phyloP scores from a whole-genome alignment of 2,113 vertebrate species.

The Eurypyga helias region DNA sequence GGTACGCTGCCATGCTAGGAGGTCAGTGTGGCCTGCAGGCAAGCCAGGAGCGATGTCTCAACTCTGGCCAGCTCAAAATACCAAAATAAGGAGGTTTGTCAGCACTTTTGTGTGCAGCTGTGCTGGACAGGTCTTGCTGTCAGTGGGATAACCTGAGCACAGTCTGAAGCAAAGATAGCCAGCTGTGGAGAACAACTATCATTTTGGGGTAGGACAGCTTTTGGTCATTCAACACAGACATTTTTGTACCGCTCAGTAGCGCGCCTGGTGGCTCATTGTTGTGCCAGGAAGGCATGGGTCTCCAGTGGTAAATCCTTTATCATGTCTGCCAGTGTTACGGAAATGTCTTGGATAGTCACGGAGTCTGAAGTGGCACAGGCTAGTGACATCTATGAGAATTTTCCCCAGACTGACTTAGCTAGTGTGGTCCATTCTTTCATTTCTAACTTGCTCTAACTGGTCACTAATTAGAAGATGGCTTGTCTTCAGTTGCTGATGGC shows the following conservation, averaged over 20 bases:
- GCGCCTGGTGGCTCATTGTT: neutral
- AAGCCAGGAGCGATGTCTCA: neutral
- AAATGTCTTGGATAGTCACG: neutral
- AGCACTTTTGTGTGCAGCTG: neutral
- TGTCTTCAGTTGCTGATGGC: neutral
- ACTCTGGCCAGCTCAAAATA: neutral
- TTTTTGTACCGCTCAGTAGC: neutral
- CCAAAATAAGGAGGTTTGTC: neutral
- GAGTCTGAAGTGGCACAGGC: neutral
- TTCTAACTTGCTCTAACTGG: neutral
- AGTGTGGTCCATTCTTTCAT: neutral
- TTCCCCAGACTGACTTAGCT: neutral
- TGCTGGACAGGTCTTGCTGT: neutral
- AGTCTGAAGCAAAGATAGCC: neutral
- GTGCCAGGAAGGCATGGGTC: neutral
- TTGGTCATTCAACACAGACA: neutral
- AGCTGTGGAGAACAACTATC: neutral
- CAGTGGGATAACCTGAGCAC: neutral
- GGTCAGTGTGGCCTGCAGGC: neutral
- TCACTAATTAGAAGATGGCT: neutral
- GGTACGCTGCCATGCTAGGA: neutral
- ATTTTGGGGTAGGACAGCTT: neutral
- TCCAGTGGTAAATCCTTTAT: neutral
- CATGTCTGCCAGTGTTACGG: neutral
- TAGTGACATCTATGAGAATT: fast-evolving